Conservation (phyloP, 2,888 invertebrate genomes). For the Rotaria magnacalcarata region DNA sequence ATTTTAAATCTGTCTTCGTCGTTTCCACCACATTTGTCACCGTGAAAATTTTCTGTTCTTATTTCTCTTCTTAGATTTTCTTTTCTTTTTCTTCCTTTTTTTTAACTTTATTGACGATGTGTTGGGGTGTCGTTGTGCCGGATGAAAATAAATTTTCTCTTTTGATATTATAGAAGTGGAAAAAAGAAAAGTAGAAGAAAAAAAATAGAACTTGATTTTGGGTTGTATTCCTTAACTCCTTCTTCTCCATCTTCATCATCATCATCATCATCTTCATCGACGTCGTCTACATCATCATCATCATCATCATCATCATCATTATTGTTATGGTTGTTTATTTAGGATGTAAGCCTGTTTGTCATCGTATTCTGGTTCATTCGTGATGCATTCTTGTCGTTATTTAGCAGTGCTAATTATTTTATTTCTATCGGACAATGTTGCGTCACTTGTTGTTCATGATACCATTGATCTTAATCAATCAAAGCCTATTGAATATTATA, state of each 20-base stretch:
- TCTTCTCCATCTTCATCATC: background rate
- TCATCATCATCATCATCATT: background rate
- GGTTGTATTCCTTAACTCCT: background rate
- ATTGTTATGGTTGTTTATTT: background rate
- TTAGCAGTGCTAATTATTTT: background rate
- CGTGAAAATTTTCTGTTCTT: background rate
- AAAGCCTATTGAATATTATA: background rate
- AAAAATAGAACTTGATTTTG: background rate
- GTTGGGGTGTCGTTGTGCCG: background rate
- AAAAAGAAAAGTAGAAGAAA: background rate
- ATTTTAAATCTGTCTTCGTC: background rate
- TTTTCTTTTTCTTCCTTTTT: background rate
- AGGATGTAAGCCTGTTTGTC: background rate
- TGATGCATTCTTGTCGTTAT: slow-evolving; percentile 11
- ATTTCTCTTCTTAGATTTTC: background rate
- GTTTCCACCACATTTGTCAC: background rate
- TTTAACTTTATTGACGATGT: background rate
- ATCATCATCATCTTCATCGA: background rate
- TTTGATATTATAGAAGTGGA: background rate
- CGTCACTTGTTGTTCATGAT: background rate
- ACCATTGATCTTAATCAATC: background rate
- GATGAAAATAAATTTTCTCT: background rate
- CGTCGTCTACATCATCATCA: background rate
- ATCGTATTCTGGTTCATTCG: background rate
- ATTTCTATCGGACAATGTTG: background rate